Evolutionary conservation across 2,888 invertebrate genomes (phyloP), one percentile per base, ranked within the genome.

Genomic region (Phymatocera aterrima): DNA sequence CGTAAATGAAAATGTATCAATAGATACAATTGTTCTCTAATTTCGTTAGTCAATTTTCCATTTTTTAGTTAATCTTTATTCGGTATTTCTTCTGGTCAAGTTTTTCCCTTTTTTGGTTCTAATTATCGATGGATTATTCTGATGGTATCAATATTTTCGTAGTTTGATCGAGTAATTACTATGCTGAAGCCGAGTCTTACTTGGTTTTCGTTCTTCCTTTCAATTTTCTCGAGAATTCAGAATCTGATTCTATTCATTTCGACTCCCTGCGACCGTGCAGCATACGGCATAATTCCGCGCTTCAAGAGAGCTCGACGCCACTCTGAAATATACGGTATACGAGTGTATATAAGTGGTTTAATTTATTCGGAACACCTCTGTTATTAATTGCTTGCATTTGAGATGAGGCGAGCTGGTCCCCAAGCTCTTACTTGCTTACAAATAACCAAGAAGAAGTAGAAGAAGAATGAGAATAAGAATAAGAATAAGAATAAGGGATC

Each of bases 331-430:
- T 8, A 40, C 65, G 70, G n/a, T n/a, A n/a, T n/a, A 51, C 28
- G 24, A n/a, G 24, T 24, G 57, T 24, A 12, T 24, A 86, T 85
- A 88, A 88, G 87, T 88, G 88, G 88, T 88, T 88, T 88, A 88
- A 89, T 89, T 89, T 88, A 89, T 89, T 88, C 87, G 88, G 88
- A 89, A 87, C 88, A 88, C 87, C 88, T 87, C 85, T 85, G 88
- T 88, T 89, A 89, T 89, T 89, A 89, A 89, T 89, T 88, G 89
- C 86, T 85, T 83, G 84, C 82, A 81, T 84, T 83, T 82, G 70
- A 79, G 82, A 64, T 78, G 84, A 83, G 83, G 82, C 80, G 82
- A 82, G 83, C 15, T 31, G 28, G 6, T 24, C 31, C 37, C 18
- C 43, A 6, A 10, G 43, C 82, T 81, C 28, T 10, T 83, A 87